Evolutionary conservation across 2,888 invertebrate genomes (phyloP), one percentile per base, ranked within the genome.

Genomic region (Stenurella melanura): DNA sequence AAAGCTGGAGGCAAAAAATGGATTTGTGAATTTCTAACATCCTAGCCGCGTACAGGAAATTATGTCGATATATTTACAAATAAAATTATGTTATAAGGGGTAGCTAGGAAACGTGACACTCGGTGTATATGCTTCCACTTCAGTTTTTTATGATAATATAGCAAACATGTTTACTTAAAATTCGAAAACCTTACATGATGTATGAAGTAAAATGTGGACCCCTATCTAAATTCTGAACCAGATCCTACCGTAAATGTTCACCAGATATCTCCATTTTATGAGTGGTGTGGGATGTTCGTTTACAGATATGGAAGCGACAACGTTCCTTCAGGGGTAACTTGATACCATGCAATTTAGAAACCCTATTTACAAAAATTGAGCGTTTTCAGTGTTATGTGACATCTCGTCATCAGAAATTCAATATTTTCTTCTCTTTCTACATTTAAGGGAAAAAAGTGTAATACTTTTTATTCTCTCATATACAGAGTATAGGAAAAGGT

Each of bases 291-390:
- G 50, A 50, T 50, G 50, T 50, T 50, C 42, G 42, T 11, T 42
- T 50, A 50, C 6, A 17, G 50, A 50, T 50, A 50, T n/a, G 50
- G n/a, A 50, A 50, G n/a, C n/a, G 50, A 50, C 50, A 50, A 50
- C n/a, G 50, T 17, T 50, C 50, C 50, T 50, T 50, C n/a, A 50
- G 50, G n/a, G 50, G 50, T 50, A 50, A 50, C 50, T 4, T 50
- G 50, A 50, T 50, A 50, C n/a, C 50, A 50, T 5, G 50, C 50
- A 50, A 50, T 50, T 50, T 50, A 50, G 50, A 50, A 50, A 50
- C 50, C 50, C 50, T 50, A 50, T 50, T 50, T n/a, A 50, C n/a
- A 50, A 50, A 50, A 50, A 15, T 50, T 15, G 50, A 50, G 15
- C 6, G n/a, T 50, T 50, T n/a, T 4, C 50, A 50, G 12, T 50